A percentile compares a stretch with the other conserved stretches of the same genome.
Conservation (phyloP, 2,113 vertebrate species). For the Pipa parva region DNA sequence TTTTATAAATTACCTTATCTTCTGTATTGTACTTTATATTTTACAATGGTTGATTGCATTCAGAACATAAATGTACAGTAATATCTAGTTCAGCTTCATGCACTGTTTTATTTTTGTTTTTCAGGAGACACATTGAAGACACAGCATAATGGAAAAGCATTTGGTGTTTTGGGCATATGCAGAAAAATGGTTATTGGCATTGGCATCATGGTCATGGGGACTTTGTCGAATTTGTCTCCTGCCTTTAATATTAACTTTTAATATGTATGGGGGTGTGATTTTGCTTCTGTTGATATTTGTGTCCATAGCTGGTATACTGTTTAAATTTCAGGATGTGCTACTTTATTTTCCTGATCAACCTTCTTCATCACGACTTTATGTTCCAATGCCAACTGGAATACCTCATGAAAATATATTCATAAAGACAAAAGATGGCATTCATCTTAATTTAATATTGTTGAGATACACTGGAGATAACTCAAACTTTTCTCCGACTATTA, state of each 20-base stretch:
- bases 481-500: constrained; percentile 79
- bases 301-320: constrained; percentile 89
- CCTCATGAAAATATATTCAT: constrained; percentile 93
- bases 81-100: constrained; percentile 16
- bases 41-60: no score
- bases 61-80: not conserved
- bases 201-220: constrained; percentile 92
- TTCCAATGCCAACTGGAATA: constrained; percentile 93
- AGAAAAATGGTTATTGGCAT: constrained; percentile 78
- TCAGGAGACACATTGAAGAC: constrained; percentile 55
- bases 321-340: constrained; percentile 95
- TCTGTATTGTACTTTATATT: no score
- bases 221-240: constrained; percentile 91
- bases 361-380: constrained; percentile 92
- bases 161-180: constrained; percentile 87
- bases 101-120: constrained; percentile 44
- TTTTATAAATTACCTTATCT: no score
- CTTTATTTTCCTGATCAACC: constrained; percentile 98
- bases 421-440: constrained; percentile 91
- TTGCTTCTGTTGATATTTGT: constrained; percentile 84
- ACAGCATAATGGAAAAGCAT: constrained; percentile 88
- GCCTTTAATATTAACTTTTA: constrained; percentile 94
- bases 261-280: constrained; percentile 85
- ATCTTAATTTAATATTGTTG: constrained; percentile 90
- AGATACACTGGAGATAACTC: constrained; percentile 87